Percentiles rank a stretch among this genome's conserved stretches.
These are phyloP conservation scores for Polietes domitor DNA, from an alignment of 2,888 invertebrate genomes.

Conservation along the genomic window DNA sequence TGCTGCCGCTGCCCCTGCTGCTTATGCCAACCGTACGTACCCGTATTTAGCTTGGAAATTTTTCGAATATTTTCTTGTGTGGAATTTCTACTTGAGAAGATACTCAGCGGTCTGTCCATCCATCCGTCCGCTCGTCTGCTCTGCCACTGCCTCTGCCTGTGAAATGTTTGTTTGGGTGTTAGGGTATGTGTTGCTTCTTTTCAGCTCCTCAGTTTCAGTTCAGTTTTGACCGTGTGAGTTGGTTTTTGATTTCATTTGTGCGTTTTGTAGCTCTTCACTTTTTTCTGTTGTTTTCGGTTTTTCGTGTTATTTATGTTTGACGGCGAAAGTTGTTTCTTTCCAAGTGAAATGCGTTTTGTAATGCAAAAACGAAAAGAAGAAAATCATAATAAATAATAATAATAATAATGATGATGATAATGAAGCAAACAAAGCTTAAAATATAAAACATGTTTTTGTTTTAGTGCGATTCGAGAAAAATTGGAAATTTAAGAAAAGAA, in stretches of 20 bases:
- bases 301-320: conserved; percentile 40
- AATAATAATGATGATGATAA: not conserved
- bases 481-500: not conserved
- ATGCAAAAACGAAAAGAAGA: conserved; percentile 42
- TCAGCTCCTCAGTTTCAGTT: conserved; percentile 3
- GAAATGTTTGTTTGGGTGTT: not conserved
- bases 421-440: not conserved
- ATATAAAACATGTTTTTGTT: not conserved
- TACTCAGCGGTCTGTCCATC: conserved; percentile 2
- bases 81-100: conserved; percentile 27
- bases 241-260: conserved; percentile 43
- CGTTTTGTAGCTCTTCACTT: conserved; percentile 28
- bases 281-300: conserved; percentile 43
- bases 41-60: conserved; percentile 3
- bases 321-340: conserved; percentile 58
- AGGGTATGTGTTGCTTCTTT: not conserved
- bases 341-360: conserved; percentile 55
- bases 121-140: not conserved
- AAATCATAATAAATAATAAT: not conserved
- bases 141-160: not conserved
- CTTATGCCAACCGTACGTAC: not conserved
- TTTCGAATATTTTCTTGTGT: conserved; percentile 31
- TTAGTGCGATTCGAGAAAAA: not conserved
- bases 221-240: conserved; percentile 35
- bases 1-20: not conserved